Percentiles rank a stretch among this genome's conserved stretches.
These are phyloP conservation scores for Aplysia californica DNA, from an alignment of 1,140 invertebrate genomes.

Conservation along the genomic window DNA sequence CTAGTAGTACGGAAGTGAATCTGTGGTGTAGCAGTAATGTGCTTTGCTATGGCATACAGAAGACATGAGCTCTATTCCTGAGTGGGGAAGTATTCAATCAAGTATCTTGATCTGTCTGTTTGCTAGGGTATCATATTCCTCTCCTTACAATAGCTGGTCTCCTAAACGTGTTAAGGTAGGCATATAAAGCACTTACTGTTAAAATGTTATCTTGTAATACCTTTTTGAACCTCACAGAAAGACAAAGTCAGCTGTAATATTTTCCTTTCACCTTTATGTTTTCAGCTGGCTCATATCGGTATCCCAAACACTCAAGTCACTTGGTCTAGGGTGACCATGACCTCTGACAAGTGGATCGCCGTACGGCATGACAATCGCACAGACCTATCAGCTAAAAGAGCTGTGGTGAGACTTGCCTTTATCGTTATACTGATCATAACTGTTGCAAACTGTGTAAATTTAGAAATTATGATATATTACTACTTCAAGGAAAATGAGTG, in stretches of 20 bases:
- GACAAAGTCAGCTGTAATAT: background rate
- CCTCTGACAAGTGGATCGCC: constrained; percentile 66
- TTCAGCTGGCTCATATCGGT: constrained; percentile 64
- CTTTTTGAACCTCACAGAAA: background rate
- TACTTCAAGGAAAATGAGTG: too few species aligned
- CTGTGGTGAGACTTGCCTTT: constrained; percentile 38
- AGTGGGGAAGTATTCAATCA: too few species aligned
- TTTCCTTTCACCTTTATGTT: background rate
- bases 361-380: constrained; percentile 60
- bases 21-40: too few species aligned
- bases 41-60: too few species aligned
- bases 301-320: constrained; percentile 65
- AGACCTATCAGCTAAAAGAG: constrained; percentile 41
- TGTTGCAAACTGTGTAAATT: too few species aligned
- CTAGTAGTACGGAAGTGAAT: too few species aligned
- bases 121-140: background rate
- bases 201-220: background rate
- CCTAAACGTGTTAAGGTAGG: background rate
- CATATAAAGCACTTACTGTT: background rate
- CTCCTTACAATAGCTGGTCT: background rate
- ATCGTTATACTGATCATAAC: too few species aligned
- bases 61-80: too few species aligned
- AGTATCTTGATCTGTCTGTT: too few species aligned
- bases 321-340: constrained; percentile 66
- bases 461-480: too few species aligned